Base-by-base conservation (phyloP, 2,888 invertebrate species). In the Cryptocephalus moraei region DNA sequence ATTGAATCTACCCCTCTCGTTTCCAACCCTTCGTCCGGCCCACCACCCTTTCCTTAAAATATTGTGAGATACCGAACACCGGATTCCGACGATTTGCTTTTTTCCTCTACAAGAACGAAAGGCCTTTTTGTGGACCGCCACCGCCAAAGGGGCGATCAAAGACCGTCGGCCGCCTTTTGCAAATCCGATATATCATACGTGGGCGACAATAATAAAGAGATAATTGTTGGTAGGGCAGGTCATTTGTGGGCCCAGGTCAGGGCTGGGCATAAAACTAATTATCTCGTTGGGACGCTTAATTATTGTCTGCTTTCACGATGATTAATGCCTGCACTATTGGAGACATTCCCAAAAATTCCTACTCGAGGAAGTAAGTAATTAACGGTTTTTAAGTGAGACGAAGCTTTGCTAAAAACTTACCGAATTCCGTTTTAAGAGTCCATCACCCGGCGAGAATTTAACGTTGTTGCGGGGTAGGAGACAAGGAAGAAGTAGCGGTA, bases 61-160 rank as follows among this genome's bases (percentile, higher is more conserved):
- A 41, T 11, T 41, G 33, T 43, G 43, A 43, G 43, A 43, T 43
- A 43, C 43, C 43, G 43, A 43, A 43, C 43, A 43, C 43, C 43
- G 43, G 34, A 43, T 33, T 43, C 33, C 12, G 11, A 41, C 41
- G 11, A 32, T 43, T 43, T 43, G 43, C 31, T 22, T 22, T 22
- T 22, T 22, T 6, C 14, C 43, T 6, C 8, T 14, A 4, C 32
- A 33, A 34, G 33, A 43, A 43, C 44, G 46, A 38, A 36, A 22
- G 22, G 22, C 22, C 22, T 22, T 22, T 45, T 12, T n/a, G 36
- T 36, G 36, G 12, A 36, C 36, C 36, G 36, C n/a, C n/a, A 36
- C 11, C 36, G 36, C n/a, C n/a, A 36, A 36, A 12, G 12, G 6
- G 12, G n/a, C 11, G 11, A 36, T 36, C 36, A 36, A 36, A 36